Evolutionary conservation across 1,140 invertebrate genomes (phyloP).

Genomic region (Diachasma alloeum): DNA sequence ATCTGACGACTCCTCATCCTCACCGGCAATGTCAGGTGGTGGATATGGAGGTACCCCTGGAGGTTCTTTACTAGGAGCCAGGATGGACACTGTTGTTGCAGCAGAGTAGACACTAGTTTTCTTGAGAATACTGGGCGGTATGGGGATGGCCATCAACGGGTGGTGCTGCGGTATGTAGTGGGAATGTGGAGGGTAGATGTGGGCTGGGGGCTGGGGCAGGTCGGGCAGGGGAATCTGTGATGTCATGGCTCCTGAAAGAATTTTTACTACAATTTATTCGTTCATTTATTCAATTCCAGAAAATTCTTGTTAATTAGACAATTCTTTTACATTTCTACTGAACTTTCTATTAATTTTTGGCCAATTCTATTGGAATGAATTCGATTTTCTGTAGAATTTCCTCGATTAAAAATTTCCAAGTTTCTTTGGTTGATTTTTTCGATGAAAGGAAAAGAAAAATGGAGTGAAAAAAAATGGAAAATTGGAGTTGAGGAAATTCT

Average conservation of each 20-base stretch:
- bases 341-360: no score
- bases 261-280: conserved; percentile 38
- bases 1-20: conserved; percentile 68
- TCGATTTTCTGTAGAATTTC: no score
- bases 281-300: no score
- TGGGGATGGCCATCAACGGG: conserved; percentile 61
- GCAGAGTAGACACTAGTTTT: conserved; percentile 73
- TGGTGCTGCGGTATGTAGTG: conserved; percentile 58
- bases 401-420: no score
- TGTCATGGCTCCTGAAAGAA: conserved; percentile 68
- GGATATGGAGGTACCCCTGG: conserved; percentile 89
- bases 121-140: conserved; percentile 77
- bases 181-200: conserved; percentile 62
- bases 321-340: neutral
- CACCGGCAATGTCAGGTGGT: conserved; percentile 76
- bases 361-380: no score
- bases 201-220: conserved; percentile 68
- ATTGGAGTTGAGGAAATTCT: no score
- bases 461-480: no score
- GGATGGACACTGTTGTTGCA: conserved; percentile 51
- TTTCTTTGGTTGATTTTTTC: no score
- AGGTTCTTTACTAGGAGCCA: conserved; percentile 69
- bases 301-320: no score
- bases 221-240: conserved; percentile 83
- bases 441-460: no score